These are phyloP conservation scores for Plecotus auritus DNA, from an alignment of 2,113 vertebrate genomes.

Conservation along the genomic window DNA sequence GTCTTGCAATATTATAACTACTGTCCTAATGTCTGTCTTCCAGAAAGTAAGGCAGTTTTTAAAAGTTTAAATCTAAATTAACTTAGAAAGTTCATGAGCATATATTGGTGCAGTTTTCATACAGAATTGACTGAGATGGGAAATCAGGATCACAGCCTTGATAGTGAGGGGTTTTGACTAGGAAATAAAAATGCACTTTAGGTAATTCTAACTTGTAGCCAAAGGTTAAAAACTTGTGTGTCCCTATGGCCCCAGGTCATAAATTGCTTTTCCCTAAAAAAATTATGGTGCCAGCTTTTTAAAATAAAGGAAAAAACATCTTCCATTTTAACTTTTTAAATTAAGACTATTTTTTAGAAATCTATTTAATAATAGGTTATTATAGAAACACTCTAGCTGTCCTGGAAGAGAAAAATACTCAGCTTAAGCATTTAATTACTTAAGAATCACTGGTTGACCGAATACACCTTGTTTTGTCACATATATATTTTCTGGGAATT, in stretches of 20 bases:
- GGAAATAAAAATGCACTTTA: background rate
- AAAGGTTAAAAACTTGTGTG: background rate
- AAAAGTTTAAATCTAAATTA: conserved; percentile 5
- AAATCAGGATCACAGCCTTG: background rate
- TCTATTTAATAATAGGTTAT: background rate
- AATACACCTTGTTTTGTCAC: conserved; percentile 8
- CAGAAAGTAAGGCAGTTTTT: background rate
- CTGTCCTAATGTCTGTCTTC: conserved; percentile 27
- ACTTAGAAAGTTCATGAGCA: background rate
- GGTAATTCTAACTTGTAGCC: background rate
- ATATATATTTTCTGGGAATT: background rate
- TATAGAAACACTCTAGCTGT: background rate
- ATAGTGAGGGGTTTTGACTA: background rate
- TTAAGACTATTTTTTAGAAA: background rate
- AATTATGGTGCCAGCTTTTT: background rate
- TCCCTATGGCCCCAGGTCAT: background rate
- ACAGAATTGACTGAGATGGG: background rate
- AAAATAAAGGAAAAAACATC: background rate
- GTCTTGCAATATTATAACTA: background rate
- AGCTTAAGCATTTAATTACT: background rate
- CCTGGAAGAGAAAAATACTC: background rate
- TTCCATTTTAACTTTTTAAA: conserved; percentile 18
- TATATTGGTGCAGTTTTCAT: background rate
- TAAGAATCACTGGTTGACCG: background rate
- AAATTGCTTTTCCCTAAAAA: background rate